phyloP scores from a whole-genome alignment of 2,888 invertebrate species.

The Automeris io region DNA sequence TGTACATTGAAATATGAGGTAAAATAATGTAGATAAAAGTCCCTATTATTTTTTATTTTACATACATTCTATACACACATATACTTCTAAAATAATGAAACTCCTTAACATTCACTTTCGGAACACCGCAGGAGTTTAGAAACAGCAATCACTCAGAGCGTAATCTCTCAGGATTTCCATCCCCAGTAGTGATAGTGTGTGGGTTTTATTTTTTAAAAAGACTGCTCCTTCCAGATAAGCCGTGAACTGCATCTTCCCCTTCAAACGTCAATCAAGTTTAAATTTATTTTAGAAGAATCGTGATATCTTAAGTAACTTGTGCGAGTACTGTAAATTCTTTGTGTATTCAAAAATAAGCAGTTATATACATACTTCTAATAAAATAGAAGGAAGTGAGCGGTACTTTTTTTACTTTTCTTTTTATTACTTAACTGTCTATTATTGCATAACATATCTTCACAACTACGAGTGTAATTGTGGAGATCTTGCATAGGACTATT shows the following conservation, averaged over 20 bases:
- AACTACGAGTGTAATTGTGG: too few species aligned
- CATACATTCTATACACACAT: too few species aligned
- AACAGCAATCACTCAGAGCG: conserved; percentile 72
- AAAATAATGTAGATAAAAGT: too few species aligned
- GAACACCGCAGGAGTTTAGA: conserved; percentile 55
- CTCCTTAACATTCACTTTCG: conserved; percentile 58
- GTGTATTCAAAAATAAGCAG: not conserved
- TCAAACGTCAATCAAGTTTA: conserved; percentile 10
- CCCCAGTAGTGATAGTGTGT: conserved; percentile 44
- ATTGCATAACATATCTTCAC: too few species aligned
- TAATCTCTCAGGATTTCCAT: conserved; percentile 72
- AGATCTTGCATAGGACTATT: too few species aligned
- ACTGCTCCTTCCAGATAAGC: conserved; percentile 58
- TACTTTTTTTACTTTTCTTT: too few species aligned
- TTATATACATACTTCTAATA: too few species aligned
- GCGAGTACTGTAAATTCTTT: not conserved
- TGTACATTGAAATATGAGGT: too few species aligned
- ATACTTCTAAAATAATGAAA: conserved; percentile 60
- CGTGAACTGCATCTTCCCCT: conserved; percentile 15
- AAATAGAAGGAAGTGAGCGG: too few species aligned
- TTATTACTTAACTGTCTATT: too few species aligned
- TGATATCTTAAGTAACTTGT: not conserved
- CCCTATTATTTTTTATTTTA: too few species aligned
- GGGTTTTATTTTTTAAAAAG: conserved; percentile 59
- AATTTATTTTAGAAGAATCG: conserved; percentile 7